A percentile compares a stretch with the other conserved stretches of the same genome.
Conservation (phyloP, 2,113 vertebrate genomes). For the Xenopus borealis region DNA sequence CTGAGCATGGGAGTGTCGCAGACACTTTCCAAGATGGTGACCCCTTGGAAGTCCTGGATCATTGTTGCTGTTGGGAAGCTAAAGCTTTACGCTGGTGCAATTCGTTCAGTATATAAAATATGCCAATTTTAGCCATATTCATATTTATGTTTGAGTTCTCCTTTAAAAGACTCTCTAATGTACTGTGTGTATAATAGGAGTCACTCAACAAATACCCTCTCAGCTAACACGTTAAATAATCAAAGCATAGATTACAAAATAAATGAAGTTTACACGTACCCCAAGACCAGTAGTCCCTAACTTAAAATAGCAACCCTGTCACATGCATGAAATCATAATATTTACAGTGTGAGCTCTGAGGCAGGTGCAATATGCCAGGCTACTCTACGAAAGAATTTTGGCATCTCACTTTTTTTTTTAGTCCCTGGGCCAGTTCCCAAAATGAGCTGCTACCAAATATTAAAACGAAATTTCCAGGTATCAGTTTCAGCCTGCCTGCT, state of each 20-base stretch:
- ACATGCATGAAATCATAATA: conserved; percentile 65
- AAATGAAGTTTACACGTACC: conserved; percentile 57
- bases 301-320: conserved; percentile 62
- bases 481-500: conserved; percentile 3
- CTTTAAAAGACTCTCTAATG: no score
- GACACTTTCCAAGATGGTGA: no score
- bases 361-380: conserved; percentile 52
- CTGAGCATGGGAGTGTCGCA: no score
- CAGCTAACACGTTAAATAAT: conserved; percentile 49
- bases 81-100: no score
- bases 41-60: no score
- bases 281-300: conserved; percentile 60
- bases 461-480: conserved; percentile 31
- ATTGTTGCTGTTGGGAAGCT: no score
- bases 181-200: no score
- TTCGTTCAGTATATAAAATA: no score
- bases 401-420: conserved; percentile 45
- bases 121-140: no score
- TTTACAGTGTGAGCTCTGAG: conserved; percentile 60
- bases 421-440: conserved; percentile 31
- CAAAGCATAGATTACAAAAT: conserved; percentile 61
- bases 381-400: conserved; percentile 52
- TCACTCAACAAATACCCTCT: no score
- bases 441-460: conserved; percentile 25
- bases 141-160: no score